Conservation (phyloP, 1,140 invertebrate species). For the Bombus confusus region DNA sequence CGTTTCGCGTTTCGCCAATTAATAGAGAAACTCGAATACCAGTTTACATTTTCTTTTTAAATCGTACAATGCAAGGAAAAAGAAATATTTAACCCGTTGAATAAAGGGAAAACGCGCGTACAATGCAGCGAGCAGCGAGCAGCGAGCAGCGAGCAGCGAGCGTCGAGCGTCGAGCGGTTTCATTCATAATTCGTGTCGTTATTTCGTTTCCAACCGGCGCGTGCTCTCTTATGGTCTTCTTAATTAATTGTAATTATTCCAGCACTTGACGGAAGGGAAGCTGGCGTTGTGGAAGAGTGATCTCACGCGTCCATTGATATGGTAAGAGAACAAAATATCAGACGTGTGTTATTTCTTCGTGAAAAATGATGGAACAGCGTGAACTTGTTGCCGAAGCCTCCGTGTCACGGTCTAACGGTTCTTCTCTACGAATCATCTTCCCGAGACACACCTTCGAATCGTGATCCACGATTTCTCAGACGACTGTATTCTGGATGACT, state of each 20-base stretch:
- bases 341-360: constrained; percentile 39
- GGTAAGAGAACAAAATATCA: constrained; percentile 70
- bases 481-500: not conserved
- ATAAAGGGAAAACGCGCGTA: not conserved
- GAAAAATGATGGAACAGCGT: not conserved
- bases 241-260: constrained; percentile 79
- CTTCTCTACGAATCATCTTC: constrained; percentile 20
- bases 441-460: constrained; percentile 14
- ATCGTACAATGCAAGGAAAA: not conserved
- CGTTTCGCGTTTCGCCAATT: not conserved
- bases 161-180: constrained; percentile 4
- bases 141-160: not conserved
- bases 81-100: not conserved
- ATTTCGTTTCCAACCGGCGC: constrained; percentile 38
- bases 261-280: constrained; percentile 81
- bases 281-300: constrained; percentile 80
- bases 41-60: not conserved
- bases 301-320: constrained; percentile 74
- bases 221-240: constrained; percentile 55
- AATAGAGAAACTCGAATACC: not conserved
- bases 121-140: not conserved
- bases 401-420: constrained; percentile 45
- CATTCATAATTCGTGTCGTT: constrained; percentile 43
- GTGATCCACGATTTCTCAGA: not conserved
- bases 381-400: constrained; percentile 6